Evolutionary conservation across 2,888 invertebrate genomes (phyloP), one percentile per base, ranked within the genome.

Genomic region (Tridacna gigas): DNA sequence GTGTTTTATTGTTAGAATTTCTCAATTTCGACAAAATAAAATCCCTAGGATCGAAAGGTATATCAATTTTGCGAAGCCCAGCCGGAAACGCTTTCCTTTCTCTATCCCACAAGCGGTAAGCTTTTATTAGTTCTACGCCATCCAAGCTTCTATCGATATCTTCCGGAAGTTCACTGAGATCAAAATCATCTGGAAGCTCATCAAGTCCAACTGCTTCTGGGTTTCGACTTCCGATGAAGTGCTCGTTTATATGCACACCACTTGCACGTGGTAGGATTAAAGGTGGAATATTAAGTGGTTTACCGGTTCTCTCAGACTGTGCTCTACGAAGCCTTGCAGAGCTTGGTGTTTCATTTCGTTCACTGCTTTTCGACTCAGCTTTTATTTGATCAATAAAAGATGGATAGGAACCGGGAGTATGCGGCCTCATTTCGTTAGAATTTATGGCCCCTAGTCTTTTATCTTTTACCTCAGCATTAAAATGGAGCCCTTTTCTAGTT

Each of bases 91-190:
- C 82, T 65, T 85, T 85, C 25, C 80, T 66, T 47, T 82, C 80
- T n/a, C 85, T 66, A 61, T 85, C 85, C 85, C 85, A 85, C 26
- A 85, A 60, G 20, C 85, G 73, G 65, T 85, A 85, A 4, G 85
- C 85, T 37, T 80, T 85, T 3, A 85, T 82, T n/a, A 85, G 77
- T n/a, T 85, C 85, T 20, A 80, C 85, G 2, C 85, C 85, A 13
- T 61, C 7, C 75, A 85, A 74, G 47, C 85, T 82, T 73, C 85
- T 66, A 37, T 85, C 85, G 15, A 85, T 82, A 37, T 85, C 82
- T 22, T 85, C 78, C 20, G 82, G 69, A 18, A 85, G 67, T 12
- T 80, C 74, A 74, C 74, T 67, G 65, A 85, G n/a, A 51, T 85
- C 80, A 60, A 85, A 79, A 0, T 80, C 82, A 15, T 77, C 85